Percentiles rank a stretch among this genome's conserved stretches.
Evolutionary conservation across 2,113 vertebrate species (phyloP).

Genomic region (Siniperca knerii): DNA sequence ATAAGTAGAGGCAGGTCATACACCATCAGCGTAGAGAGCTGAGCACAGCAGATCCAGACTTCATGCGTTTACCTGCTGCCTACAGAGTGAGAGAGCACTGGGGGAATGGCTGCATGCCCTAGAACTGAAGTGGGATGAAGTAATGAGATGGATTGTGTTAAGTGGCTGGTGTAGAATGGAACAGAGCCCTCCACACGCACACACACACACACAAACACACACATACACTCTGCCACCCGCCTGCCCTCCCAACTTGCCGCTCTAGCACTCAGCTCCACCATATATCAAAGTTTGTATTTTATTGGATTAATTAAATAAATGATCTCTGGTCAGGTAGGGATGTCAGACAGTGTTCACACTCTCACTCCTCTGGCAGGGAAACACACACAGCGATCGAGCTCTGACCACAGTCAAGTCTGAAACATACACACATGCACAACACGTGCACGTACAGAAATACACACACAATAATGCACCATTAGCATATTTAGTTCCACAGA

Average conservation of each 20-base stretch:
- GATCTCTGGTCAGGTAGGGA: conserved; percentile 53
- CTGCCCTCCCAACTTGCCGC: conserved; percentile 51
- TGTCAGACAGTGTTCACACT: conserved; percentile 42
- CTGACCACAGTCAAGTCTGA: conserved; percentile 20
- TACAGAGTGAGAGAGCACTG: conserved; percentile 35
- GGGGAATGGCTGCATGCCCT: conserved; percentile 50
- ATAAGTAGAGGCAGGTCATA: conserved; percentile 75
- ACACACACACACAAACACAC: conserved; percentile 36
- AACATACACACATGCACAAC: background rate
- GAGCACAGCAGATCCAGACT: conserved; percentile 66
- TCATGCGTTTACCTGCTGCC: conserved; percentile 70
- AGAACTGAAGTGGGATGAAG: conserved; percentile 63
- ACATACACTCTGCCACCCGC: conserved; percentile 38
- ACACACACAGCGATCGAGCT: conserved; percentile 2
- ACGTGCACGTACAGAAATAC: background rate
- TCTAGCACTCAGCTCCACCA: conserved; percentile 62
- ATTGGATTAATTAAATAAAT: conserved; percentile 76
- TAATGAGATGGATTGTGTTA: conserved; percentile 76
- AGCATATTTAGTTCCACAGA: conserved; percentile 24
- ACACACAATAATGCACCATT: conserved; percentile 10
- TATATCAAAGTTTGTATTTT: conserved; percentile 77
- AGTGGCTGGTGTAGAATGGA: conserved; percentile 50
- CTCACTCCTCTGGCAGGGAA: conserved; percentile 30
- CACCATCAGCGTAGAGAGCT: conserved; percentile 68
- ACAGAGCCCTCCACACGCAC: conserved; percentile 28